phyloP scores from a whole-genome alignment of 2,888 invertebrate genomes.

The Ormyrus rosae region DNA sequence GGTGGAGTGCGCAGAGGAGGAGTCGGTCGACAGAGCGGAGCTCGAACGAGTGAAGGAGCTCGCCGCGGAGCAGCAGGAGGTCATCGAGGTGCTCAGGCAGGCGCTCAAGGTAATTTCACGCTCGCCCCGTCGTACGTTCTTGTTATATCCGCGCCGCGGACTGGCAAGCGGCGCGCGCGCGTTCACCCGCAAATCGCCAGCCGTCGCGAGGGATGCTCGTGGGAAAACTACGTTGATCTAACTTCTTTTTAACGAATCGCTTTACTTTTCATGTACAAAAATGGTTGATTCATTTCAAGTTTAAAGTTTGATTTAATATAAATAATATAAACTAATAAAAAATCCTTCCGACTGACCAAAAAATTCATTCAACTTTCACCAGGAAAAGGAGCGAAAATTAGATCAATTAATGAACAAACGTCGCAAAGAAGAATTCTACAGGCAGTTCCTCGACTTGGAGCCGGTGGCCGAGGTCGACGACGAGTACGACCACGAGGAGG shows the following conservation, averaged over 20 bases:
- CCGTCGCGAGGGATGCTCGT: no score
- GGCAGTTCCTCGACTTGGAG: conserved; percentile 70
- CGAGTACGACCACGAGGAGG: conserved; percentile 76
- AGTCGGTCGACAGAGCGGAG: conserved; percentile 64
- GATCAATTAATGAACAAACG: conserved; percentile 70
- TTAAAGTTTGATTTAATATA: no score
- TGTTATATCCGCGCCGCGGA: neutral
- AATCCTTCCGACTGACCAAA: neutral
- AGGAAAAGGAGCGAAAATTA: conserved; percentile 71
- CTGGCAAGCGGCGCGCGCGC: no score
- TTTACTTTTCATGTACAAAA: no score
- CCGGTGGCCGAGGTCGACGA: conserved; percentile 73
- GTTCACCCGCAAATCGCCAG: no score
- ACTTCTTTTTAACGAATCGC: no score
- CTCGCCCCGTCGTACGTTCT: neutral
- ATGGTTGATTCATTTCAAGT: no score
- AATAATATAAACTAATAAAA: no score
- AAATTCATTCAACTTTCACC: neutral
- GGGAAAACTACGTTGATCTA: no score
- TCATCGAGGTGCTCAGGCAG: conserved; percentile 70
- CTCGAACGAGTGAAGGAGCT: conserved; percentile 69
- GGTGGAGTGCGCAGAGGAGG: conserved; percentile 62
- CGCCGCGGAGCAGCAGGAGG: conserved; percentile 70
- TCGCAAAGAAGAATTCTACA: conserved; percentile 71
- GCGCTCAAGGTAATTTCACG: conserved; percentile 67